A percentile compares a stretch with the other conserved stretches of the same genome.
These are phyloP conservation scores for Cynaeus angustus DNA, from an alignment of 2,888 invertebrate genomes.

Conservation along the genomic window DNA sequence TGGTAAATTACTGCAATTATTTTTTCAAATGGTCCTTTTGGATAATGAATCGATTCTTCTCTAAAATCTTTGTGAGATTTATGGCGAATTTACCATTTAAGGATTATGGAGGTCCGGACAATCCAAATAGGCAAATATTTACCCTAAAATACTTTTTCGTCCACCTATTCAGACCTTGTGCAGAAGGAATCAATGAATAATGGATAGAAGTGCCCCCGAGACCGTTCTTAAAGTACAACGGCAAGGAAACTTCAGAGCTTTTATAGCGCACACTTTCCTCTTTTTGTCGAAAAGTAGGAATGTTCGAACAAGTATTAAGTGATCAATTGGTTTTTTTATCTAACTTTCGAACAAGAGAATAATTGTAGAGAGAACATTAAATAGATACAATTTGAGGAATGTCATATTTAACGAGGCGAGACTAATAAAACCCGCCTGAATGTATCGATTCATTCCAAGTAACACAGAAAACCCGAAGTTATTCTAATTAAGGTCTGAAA, in stretches of 20 bases:
- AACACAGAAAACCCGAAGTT: background rate
- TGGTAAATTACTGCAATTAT: no score
- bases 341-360: conserved; percentile 42
- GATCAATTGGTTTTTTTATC: conserved; percentile 53
- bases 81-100: background rate
- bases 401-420: conserved; percentile 3
- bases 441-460: background rate
- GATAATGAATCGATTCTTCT: background rate
- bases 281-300: conserved; percentile 51
- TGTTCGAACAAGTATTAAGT: conserved; percentile 56
- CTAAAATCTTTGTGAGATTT: conserved; percentile 2
- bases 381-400: conserved; percentile 38
- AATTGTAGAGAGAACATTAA: conserved; percentile 36
- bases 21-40: no score
- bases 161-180: conserved; percentile 53
- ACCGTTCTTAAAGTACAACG: conserved; percentile 63
- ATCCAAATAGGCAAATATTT: conserved; percentile 61
- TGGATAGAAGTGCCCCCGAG: conserved; percentile 63
- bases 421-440: background rate
- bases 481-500: conserved; percentile 1
- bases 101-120: conserved; percentile 25
- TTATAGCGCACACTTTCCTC: conserved; percentile 59
- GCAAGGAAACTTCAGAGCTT: conserved; percentile 62
- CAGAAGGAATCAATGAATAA: conserved; percentile 65
- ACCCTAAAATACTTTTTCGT: conserved; percentile 55